A percentile compares a stretch with the other conserved stretches of the same genome.
phyloP scores from a whole-genome alignment of 2,113 vertebrate genomes.

The Atrichornis clamosus region DNA sequence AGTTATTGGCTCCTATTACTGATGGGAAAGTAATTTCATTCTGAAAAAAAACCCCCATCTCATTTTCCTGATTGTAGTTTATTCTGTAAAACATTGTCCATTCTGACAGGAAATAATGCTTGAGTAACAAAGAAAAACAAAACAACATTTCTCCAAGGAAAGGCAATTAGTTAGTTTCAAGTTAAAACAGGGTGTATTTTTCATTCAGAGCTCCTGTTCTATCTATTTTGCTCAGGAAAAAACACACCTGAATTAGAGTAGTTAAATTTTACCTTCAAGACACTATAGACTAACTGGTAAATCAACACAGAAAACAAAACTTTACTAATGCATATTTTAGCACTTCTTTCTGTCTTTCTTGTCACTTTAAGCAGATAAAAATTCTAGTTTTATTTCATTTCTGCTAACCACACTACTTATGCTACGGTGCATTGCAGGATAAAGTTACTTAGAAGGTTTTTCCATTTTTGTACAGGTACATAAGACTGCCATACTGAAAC shows the following conservation, averaged over 20 bases:
- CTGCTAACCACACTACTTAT: background rate
- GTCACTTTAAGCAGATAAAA: background rate
- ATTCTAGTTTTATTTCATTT: background rate
- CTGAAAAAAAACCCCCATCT: background rate
- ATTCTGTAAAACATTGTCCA: background rate
- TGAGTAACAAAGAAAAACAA: background rate
- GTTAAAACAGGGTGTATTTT: background rate
- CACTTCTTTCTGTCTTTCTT: background rate
- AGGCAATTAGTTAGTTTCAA: background rate
- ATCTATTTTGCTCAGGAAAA: background rate
- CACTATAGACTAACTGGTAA: background rate
- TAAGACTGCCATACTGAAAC: background rate
- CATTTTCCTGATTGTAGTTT: background rate
- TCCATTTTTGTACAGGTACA: background rate
- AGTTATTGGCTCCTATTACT: background rate
- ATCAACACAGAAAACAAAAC: background rate
- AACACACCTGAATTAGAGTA: background rate
- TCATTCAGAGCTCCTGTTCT: background rate
- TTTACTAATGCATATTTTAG: background rate
- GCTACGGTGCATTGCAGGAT: background rate
- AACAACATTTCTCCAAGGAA: background rate
- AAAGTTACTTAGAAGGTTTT: background rate
- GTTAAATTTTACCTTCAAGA: background rate
- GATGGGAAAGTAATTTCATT: background rate
- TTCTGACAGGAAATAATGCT: background rate